A percentile compares a stretch with the other conserved stretches of the same genome.
Conservation (phyloP, 1,140 invertebrate species). For the Aphelinus certus region DNA sequence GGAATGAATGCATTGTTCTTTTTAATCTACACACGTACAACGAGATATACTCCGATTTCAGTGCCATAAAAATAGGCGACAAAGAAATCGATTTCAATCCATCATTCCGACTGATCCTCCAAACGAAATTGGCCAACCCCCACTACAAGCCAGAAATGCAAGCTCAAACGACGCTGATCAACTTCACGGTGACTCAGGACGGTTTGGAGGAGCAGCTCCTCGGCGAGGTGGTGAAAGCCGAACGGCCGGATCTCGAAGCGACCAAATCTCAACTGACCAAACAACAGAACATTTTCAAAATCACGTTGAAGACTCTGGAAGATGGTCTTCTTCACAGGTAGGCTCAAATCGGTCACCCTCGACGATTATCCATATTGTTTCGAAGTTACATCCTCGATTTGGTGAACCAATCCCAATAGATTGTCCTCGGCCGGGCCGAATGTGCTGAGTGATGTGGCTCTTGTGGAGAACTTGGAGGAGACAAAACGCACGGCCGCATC, state of each 20-base stretch:
- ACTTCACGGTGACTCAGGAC: conserved; percentile 93
- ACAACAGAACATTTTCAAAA: conserved; percentile 95
- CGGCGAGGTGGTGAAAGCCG: conserved; percentile 92
- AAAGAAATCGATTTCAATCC: conserved; percentile 90
- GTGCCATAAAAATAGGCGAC: conserved; percentile 86
- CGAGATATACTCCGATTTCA: conserved; percentile 44
- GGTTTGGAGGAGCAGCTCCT: conserved; percentile 93
- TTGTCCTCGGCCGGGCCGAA: conserved; percentile 89
- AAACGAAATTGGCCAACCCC: conserved; percentile 94
- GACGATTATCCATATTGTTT: too few relatives aligned
- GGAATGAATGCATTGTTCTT: background rate
- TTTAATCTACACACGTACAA: background rate
- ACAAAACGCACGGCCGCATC: conserved; percentile 93
- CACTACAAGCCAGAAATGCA: conserved; percentile 98
- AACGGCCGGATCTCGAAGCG: conserved; percentile 89
- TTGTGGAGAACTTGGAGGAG: conserved; percentile 92
- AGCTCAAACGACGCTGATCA: conserved; percentile 93
- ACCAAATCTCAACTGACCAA: conserved; percentile 81
- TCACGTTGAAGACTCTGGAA: conserved; percentile 89
- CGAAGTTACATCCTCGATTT: background rate
- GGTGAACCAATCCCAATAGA: conserved; percentile 54
- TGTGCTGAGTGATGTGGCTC: conserved; percentile 87
- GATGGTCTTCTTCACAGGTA: conserved; percentile 82
- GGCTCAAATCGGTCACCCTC: too few relatives aligned
- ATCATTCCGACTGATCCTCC: conserved; percentile 86